Conservation (phyloP, 2,888 invertebrate species). For the Chymomyza fuscimana region DNA sequence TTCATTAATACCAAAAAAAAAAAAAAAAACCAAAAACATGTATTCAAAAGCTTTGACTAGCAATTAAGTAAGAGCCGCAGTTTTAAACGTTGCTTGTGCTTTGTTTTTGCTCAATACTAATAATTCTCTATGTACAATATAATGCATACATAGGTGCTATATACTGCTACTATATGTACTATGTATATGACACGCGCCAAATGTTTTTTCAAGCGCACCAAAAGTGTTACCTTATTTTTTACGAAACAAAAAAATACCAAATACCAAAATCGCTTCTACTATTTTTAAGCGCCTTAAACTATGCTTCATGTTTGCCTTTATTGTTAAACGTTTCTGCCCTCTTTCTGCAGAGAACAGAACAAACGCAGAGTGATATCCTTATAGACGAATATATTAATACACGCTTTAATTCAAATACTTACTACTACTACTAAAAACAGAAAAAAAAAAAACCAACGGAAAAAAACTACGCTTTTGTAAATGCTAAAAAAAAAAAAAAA, state of each 20-base stretch:
- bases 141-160: conserved; percentile 20
- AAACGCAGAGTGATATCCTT: conserved; percentile 74
- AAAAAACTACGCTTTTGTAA: conserved; percentile 64
- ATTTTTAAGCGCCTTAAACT: conserved; percentile 58
- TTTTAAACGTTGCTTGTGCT: conserved; percentile 4
- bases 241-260: too few relatives aligned
- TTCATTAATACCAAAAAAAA: conserved; percentile 24
- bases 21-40: conserved; percentile 30
- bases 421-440: conserved; percentile 19
- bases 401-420: conserved; percentile 53
- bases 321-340: conserved; percentile 51
- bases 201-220: conserved; percentile 54
- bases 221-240: neutral
- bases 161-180: too few relatives aligned
- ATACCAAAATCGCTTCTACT: conserved; percentile 47
- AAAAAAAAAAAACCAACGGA: conserved; percentile 27
- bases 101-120: conserved; percentile 29
- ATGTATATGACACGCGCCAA: conserved; percentile 49
- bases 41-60: neutral
- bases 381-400: conserved; percentile 78
- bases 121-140: conserved; percentile 37
- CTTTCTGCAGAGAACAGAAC: conserved; percentile 27
- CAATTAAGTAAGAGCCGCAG: neutral
- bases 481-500: conserved; percentile 50
- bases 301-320: conserved; percentile 51